phyloP scores from a whole-genome alignment of 2,113 vertebrate species.

The Centropus unirufus region DNA sequence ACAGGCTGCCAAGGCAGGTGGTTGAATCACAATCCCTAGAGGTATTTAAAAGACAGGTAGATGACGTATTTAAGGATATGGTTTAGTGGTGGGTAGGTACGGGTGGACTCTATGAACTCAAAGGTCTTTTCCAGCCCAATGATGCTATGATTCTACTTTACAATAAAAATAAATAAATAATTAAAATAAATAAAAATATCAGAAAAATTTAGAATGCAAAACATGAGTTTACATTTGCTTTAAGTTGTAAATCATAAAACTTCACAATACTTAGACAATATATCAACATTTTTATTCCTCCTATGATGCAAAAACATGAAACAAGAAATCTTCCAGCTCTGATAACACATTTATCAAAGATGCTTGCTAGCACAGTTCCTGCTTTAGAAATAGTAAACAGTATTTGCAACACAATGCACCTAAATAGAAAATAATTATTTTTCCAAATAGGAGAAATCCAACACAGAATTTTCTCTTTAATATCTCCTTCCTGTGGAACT shows the following conservation, averaged over 20 bases:
- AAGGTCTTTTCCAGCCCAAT: too few species aligned
- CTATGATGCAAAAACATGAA: background rate
- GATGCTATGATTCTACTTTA: too few species aligned
- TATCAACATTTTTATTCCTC: background rate
- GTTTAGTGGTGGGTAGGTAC: too few species aligned
- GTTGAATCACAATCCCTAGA: too few species aligned
- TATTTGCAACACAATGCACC: background rate
- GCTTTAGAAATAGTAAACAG: background rate
- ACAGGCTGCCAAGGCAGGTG: too few species aligned
- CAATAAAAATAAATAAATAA: too few species aligned
- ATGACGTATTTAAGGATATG: too few species aligned
- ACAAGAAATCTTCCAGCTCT: background rate
- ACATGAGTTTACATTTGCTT: background rate
- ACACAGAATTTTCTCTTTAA: background rate
- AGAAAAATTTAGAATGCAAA: background rate
- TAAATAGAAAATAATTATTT: background rate
- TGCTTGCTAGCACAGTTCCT: background rate
- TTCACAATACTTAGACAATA: background rate
- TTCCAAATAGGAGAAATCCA: background rate
- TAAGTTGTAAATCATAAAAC: background rate
- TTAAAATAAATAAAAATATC: too few species aligned
- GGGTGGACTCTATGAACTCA: too few species aligned
- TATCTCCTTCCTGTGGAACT: background rate
- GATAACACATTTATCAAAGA: background rate
- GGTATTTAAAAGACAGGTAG: too few species aligned